Evolutionary conservation across 2,888 invertebrate species (phyloP).

Genomic region (Esperia sulphurella): DNA sequence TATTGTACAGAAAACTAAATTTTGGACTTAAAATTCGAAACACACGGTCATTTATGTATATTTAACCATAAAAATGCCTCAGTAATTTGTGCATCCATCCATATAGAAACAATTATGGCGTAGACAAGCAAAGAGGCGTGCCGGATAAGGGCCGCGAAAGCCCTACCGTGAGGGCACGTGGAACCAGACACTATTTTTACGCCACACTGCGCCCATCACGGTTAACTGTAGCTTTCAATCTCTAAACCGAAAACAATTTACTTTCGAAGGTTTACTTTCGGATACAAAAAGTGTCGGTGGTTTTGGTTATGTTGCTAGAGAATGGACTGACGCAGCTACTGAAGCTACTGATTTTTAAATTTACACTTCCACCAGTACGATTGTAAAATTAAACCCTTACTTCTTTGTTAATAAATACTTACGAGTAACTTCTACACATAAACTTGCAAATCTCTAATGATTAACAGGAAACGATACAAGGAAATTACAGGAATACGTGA

Average conservation of each 20-base stretch:
- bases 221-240: constrained; percentile 24
- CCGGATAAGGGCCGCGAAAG: constrained; percentile 32
- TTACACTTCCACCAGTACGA: no score
- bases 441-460: no score
- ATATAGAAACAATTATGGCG: constrained; percentile 8
- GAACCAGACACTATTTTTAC: constrained; percentile 47
- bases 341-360: no score
- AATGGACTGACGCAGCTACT: no score
- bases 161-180: constrained; percentile 37
- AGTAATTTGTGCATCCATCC: constrained; percentile 8
- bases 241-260: constrained; percentile 21
- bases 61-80: neutral
- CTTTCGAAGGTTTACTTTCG: neutral
- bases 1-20: no score
- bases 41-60: neutral
- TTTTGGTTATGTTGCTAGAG: no score
- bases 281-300: no score
- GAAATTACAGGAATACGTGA: no score
- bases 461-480: no score
- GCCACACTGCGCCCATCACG: constrained; percentile 18
- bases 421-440: no score
- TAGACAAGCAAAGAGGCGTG: constrained; percentile 41
- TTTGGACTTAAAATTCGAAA: neutral
- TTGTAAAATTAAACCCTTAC: no score
- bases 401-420: no score